A percentile compares a stretch with the other conserved stretches of the same genome.
Evolutionary conservation across 2,113 vertebrate genomes (phyloP).

Genomic region (Vicugna pacos): DNA sequence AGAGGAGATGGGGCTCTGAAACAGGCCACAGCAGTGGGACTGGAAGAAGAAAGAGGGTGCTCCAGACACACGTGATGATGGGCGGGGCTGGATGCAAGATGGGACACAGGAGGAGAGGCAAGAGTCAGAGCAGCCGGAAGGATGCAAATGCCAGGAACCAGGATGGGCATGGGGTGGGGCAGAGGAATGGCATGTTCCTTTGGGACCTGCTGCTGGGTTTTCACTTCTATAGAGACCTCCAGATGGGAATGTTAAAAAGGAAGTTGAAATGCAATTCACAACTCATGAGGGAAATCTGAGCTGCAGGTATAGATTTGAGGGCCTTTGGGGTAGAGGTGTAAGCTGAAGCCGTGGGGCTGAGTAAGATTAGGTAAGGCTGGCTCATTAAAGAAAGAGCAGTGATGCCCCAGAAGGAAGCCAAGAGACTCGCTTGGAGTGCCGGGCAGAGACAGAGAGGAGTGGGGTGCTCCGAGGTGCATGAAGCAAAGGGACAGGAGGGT

Average conservation of each 20-base stretch:
- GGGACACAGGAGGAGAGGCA: no score
- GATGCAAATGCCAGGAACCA: background rate
- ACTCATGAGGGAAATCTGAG: background rate
- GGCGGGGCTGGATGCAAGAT: background rate
- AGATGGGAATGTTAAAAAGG: background rate
- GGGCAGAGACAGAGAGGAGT: no score
- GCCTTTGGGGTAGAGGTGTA: background rate
- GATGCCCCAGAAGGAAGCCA: background rate
- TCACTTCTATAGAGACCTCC: background rate
- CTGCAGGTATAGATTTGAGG: background rate
- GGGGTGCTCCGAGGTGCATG: background rate
- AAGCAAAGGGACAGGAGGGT: background rate
- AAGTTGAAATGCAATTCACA: background rate
- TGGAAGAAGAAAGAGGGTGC: background rate
- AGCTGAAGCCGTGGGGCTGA: background rate
- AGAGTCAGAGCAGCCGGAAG: no score
- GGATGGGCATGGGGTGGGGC: rapidly evolving
- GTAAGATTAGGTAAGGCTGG: background rate
- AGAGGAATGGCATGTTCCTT: background rate
- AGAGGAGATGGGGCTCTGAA: background rate
- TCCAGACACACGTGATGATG: no score
- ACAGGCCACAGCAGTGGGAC: background rate
- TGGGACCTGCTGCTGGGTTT: background rate
- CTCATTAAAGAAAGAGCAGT: background rate
- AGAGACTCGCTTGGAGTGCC: rapidly evolving